Base-by-base conservation (phyloP, 30 jellyfish, hydroid and myxozoan species). In the Aurelia sp. region DNA sequence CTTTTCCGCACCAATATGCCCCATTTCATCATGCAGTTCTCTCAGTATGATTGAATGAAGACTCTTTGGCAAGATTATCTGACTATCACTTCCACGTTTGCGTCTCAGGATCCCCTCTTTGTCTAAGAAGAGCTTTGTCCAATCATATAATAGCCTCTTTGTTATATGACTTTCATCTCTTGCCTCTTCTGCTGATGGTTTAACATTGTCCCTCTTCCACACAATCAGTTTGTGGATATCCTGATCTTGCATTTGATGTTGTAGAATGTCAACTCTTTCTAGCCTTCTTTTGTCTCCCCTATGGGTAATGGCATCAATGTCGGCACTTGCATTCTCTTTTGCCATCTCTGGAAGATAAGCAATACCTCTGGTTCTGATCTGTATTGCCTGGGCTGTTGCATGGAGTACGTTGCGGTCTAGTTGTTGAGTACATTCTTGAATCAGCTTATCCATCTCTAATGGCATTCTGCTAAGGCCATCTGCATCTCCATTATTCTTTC, bases 91-190 rank as follows among this genome's bases (percentile, higher is more conserved):
- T 69, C 62, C 81, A 38, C 62, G 81, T 69, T 69, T 69, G 11
- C 81, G 62, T 69, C 81, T 69, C 13, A 69, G 62, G 67, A 69
- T 69, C 67, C 81, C 81, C 1, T 69, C 81, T 69, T 40, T 40
- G 62, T 69, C 81, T 19, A 69, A 67, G 40, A 1, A 38, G 81
- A 69, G 81, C 38, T 69, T 69, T 27, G 24, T 13, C 67, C 81
- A 69, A n/a, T 69, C 81, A 38, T 22, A 69, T 3, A 69, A 69
- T 16, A 69, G 81, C 81, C 81, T 69, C 81, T 2, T 69, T 69
- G 81, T 69, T 69, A 69, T 40, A 60, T 69, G 81, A 22, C 81
- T 38, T 5, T 69, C 85, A 5, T 44, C 41, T 47, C 72, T 47
- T 16, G 74, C 61, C 51, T 74, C 72, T 74, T 74, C 85, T 2